phyloP scores from a whole-genome alignment of 2,113 vertebrate genomes.

The Gnathochromis pfefferi region DNA sequence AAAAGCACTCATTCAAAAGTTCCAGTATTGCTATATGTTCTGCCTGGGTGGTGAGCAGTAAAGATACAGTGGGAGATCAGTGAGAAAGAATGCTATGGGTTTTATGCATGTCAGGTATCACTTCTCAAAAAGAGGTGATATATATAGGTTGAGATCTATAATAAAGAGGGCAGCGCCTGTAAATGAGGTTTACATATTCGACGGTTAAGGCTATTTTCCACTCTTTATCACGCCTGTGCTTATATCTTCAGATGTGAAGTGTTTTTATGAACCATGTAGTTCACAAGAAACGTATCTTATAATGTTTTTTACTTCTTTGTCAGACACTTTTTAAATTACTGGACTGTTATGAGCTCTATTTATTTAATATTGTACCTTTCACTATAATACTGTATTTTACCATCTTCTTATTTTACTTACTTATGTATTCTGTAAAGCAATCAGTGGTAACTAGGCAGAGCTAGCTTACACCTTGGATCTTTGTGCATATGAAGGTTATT shows the following conservation, averaged over 20 bases:
- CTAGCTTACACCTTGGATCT: background rate
- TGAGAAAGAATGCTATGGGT: constrained; percentile 31
- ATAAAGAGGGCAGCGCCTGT: constrained; percentile 29
- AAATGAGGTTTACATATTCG: constrained; percentile 31
- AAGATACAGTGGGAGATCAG: constrained; percentile 29
- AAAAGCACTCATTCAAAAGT: background rate
- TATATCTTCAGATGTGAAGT: background rate
- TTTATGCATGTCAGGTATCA: constrained; percentile 37
- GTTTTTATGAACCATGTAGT: background rate
- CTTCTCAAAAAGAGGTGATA: constrained; percentile 36
- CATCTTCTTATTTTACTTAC: background rate
- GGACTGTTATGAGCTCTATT: background rate
- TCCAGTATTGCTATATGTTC: background rate
- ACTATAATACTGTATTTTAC: background rate
- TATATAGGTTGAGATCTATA: constrained; percentile 33
- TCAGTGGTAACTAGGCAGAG: background rate
- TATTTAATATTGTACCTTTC: background rate
- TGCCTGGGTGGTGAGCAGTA: constrained; percentile 39
- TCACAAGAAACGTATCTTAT: background rate
- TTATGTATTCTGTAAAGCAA: background rate
- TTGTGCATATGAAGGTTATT: background rate
- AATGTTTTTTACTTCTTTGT: background rate
- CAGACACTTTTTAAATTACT: background rate
- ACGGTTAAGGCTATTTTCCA: background rate
- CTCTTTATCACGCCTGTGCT: constrained; percentile 2